A percentile compares a stretch with the other conserved stretches of the same genome.
Conservation (phyloP, 2,888 invertebrate species). For the Agrotis exclamationis region DNA sequence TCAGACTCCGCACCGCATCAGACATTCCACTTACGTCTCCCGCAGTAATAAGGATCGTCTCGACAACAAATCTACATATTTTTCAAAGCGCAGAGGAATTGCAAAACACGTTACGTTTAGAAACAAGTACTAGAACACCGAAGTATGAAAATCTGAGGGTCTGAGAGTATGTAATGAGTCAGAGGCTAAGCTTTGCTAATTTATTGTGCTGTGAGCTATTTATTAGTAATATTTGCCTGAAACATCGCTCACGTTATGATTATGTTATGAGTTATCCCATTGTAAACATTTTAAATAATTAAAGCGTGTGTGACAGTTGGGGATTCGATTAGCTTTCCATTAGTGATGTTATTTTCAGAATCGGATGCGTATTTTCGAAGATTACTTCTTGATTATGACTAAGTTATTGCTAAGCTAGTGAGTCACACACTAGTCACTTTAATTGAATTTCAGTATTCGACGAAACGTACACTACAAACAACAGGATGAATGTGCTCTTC, state of each 20-base stretch:
- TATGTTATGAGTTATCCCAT: too few species aligned
- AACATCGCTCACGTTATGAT: too few species aligned
- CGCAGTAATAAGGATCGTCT: slow-evolving; percentile 44
- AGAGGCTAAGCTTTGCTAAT: slow-evolving; percentile 15
- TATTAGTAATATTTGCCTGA: too few species aligned
- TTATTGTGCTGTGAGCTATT: background rate
- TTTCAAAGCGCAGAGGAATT: slow-evolving; percentile 70
- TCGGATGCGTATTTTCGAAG: too few species aligned
- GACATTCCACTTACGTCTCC: slow-evolving; percentile 42
- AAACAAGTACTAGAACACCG: slow-evolving; percentile 56
- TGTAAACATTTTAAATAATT: too few species aligned
- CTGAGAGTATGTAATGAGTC: slow-evolving; percentile 1
- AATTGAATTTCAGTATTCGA: too few species aligned
- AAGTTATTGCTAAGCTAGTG: too few species aligned
- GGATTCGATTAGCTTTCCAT: too few species aligned
- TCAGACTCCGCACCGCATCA: slow-evolving; percentile 35
- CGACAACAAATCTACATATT: slow-evolving; percentile 69
- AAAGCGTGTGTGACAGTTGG: too few species aligned
- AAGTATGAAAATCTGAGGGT: slow-evolving; percentile 61
- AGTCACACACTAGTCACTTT: too few species aligned
- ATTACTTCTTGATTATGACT: too few species aligned
- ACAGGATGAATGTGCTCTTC: background rate
- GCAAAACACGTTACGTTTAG: slow-evolving; percentile 72
- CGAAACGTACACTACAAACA: background rate
- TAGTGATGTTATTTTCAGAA: too few species aligned